phyloP scores from a whole-genome alignment of 2,797 vertebrate species.

The Lerista edwardsae region DNA sequence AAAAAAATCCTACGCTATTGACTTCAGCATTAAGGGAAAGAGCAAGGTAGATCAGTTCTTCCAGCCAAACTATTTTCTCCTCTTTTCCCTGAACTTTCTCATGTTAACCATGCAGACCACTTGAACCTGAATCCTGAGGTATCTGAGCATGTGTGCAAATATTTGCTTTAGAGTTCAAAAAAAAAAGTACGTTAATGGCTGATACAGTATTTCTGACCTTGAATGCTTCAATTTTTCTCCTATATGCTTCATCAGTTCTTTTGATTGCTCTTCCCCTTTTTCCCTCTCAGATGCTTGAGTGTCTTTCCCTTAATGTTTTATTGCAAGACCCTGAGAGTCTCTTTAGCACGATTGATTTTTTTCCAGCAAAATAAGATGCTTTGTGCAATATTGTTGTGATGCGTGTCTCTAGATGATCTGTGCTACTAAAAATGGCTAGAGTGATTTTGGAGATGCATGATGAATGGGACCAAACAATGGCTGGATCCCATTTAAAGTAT shows the following conservation, averaged over 20 bases:
- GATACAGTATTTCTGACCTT: neutral
- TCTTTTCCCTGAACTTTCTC: neutral
- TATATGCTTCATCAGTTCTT: neutral
- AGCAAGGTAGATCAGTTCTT: neutral
- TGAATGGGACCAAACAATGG: too few relatives aligned
- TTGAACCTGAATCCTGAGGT: neutral
- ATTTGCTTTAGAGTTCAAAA: neutral
- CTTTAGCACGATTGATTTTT: neutral
- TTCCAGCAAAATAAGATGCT: rapidly evolving
- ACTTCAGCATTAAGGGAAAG: neutral
- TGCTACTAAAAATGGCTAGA: too few relatives aligned
- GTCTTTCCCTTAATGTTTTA: slow-evolving; percentile 3
- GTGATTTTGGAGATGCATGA: too few relatives aligned
- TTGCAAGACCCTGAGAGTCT: neutral
- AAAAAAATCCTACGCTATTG: neutral
- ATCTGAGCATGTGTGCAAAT: neutral
- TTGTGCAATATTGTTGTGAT: neutral
- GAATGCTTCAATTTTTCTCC: neutral
- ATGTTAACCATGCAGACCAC: neutral
- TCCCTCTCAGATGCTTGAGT: neutral
- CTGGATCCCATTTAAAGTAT: too few relatives aligned
- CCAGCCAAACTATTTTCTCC: neutral
- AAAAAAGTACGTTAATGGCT: neutral
- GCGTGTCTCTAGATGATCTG: neutral
- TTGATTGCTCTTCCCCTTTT: slow-evolving; percentile 10